Conservation (phyloP, 2,113 vertebrate species). For the Petaurus breviceps region DNA sequence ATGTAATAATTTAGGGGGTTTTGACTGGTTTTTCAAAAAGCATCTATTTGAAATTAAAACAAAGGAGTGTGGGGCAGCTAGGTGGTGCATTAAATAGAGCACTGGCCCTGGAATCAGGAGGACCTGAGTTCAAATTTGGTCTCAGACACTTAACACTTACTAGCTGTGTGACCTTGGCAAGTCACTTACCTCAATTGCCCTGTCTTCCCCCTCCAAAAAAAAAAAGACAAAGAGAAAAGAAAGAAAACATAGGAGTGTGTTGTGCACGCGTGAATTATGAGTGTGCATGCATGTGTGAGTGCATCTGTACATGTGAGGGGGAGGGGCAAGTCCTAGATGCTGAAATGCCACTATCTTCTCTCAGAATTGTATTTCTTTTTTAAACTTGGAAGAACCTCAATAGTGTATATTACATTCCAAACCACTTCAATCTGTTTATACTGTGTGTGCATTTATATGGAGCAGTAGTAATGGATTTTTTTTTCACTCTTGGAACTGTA, state of each 20-base stretch:
- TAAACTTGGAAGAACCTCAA: slow-evolving; percentile 31
- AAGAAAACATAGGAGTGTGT: neutral
- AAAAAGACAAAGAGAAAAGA: too few species aligned
- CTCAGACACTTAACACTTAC: too few species aligned
- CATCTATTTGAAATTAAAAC: neutral
- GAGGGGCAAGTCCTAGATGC: neutral
- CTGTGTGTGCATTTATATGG: neutral
- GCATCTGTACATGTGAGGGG: neutral
- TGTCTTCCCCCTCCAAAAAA: too few species aligned
- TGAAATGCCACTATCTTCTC: slow-evolving; percentile 14
- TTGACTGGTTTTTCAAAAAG: slow-evolving; percentile 24
- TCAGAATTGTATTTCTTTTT: neutral
- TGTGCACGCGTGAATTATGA: too few species aligned
- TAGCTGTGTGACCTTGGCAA: too few species aligned
- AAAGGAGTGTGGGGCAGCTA: too few species aligned
- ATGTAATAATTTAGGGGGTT: slow-evolving; percentile 17
- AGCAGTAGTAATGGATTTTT: neutral
- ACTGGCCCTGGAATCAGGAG: too few species aligned
- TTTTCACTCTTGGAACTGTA: slow-evolving; percentile 2
- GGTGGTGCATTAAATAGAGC: too few species aligned
- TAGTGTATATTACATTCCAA: neutral
- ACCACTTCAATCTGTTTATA: neutral
- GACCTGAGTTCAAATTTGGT: too few species aligned
- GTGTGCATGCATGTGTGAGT: neutral
- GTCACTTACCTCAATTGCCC: too few species aligned